Base-by-base conservation (phyloP, 1,140 invertebrate species). In the Calosoma granatense region DNA sequence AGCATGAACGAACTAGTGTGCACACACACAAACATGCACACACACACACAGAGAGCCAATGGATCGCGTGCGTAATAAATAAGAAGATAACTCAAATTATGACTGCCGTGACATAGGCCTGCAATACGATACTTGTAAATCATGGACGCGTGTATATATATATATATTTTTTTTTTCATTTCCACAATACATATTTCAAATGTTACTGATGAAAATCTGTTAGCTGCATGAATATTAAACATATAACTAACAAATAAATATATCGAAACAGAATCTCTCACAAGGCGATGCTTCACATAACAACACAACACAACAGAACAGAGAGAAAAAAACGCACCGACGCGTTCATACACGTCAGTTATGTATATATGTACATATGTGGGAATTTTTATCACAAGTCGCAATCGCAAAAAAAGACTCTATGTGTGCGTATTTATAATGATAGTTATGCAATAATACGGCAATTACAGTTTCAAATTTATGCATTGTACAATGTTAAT, bases 81-180 rank as follows among this genome's bases (percentile, higher is more conserved):
- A 62, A 62, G 58, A 56, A 61, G 58, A 60, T 62, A 63, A 67
- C 60, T 65, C 60, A 63, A 67, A 64, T 64, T 65, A 65, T 65
- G 64, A 65, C 60, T 62, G 59, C 53, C 60, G 30, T 56, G 60
- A 63, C 62, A 61, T 53, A 51, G 60, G 56, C 56, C 56, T 56
- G 65, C 64, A 65, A 66, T 64, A 60, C 65, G 64, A 67, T 67
- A 63, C 59, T 54, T 59, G 63, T 67, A 67, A 66, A 66, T 67
- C 66, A 67, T 60, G 59, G 47, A 51, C 51, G 23, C 51, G 47
- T 57, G 56, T 57, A 23, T 36, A 20, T 41, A 51, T 21, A 12
- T 22, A 12, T 15, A 1, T 12, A 20, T 30, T 17, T 3, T 1
- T 26, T 54, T 26, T 19, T 22, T 17, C 22, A 53, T 59, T 57